Evolutionary conservation across 2,113 vertebrate species (phyloP).

Genomic region (Acrocephalus arundinaceus): DNA sequence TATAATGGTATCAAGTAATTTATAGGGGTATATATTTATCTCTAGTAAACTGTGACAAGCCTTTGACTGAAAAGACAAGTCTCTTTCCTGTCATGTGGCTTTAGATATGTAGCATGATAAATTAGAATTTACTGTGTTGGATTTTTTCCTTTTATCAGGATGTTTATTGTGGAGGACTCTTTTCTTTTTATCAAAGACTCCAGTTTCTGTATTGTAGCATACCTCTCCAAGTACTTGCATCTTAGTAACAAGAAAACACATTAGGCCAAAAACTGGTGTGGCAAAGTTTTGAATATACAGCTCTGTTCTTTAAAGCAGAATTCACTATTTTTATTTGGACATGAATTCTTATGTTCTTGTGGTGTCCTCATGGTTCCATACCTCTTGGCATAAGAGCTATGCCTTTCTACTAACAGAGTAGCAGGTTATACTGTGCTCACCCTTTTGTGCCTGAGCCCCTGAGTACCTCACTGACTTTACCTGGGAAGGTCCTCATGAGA

Average conservation of each 20-base stretch:
- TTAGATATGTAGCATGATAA: not conserved
- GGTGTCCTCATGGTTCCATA: not conserved
- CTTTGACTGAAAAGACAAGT: not conserved
- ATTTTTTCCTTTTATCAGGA: not conserved
- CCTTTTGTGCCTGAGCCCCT: not conserved
- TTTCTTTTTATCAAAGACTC: not conserved
- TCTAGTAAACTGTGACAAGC: not conserved
- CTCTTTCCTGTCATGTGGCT: not conserved
- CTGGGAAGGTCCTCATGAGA: not conserved
- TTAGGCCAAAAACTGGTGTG: not conserved
- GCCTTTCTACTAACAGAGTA: not conserved
- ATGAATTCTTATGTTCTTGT: not conserved
- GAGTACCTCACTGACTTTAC: not conserved
- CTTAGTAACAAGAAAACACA: not conserved
- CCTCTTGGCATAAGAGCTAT: not conserved
- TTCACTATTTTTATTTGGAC: not conserved
- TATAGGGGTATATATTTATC: not conserved
- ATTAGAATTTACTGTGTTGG: not conserved
- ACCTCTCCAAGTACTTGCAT: not conserved
- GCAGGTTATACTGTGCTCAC: accelerated
- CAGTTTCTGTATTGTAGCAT: not conserved
- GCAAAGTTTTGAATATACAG: not conserved
- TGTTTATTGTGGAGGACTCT: not conserved
- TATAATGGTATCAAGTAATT: not conserved
- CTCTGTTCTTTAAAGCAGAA: not conserved